Base-by-base conservation (phyloP, 2,888 invertebrate genomes). In the Rhagophthalmus giganteus region DNA sequence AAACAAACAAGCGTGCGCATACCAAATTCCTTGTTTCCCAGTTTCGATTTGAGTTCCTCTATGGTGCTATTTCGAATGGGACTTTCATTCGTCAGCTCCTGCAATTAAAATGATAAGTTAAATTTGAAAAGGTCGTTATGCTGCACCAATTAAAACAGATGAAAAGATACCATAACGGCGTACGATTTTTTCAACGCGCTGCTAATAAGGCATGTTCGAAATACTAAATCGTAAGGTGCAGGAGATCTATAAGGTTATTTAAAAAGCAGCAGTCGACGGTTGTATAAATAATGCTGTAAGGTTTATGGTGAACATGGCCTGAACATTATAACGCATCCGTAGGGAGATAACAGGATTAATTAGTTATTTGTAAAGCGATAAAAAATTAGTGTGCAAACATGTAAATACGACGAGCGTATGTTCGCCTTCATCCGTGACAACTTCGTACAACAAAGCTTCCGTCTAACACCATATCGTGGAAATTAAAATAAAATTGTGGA, bases 11-110 rank as follows among this genome's bases (percentile, higher is more conserved):
- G n/a, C n/a, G n/a, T n/a, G n/a, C n/a, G n/a, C 68, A 63, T 64
- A 73, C 74, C 70, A 58, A 66, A 57, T 61, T 73, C 74, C 57
- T 70, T 69, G 54, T 59, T 62, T 55, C 63, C 69, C 58, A 74
- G 60, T 58, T 73, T 73, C 20, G 64, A 64, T 65, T 72, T 73
- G 35, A 73, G 59, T 61, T 74, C 74, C 60, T 74, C 71, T 49
- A 74, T 68, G 11, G 73, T 70, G 49, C 58, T 68, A 33, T 62
- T 65, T 51, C 57, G 63, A 46, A 70, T 57, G 25, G 68, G 62
- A 59, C 64, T 64, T 38, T 68, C 69, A 58, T 69, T 69, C 57
- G 71, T 73, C 69, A 73, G 66, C 64, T 74, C 71, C 74, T 74
- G 67, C 27, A 66, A 64, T n/a, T n/a, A n/a, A n/a, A n/a, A n/a